Evolutionary conservation across 35 echinoderm and acorn worm genomes (phyloP), one percentile per base, ranked within the genome.

Genomic region (Anneissia japonica): DNA sequence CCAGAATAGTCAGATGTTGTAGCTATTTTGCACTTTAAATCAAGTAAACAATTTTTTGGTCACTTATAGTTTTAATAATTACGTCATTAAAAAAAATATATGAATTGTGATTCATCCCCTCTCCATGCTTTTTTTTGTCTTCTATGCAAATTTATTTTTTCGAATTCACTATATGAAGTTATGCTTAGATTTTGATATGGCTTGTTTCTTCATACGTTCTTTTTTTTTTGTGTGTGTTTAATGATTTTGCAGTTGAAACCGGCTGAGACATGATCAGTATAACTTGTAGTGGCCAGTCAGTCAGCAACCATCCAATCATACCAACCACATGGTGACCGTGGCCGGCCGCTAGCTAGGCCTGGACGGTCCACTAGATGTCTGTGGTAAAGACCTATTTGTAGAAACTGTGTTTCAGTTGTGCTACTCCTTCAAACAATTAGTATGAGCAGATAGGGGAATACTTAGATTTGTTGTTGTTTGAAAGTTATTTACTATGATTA

Each of bases 341-440:
- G 51, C 51, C 51, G 21, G 51, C 51, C 21, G 51, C 7, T 64
- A 64, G 51, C 21, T 64, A 64, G 51, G 51, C 51, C 51, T 26
- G 1, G 51, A 64, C 51, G 51, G 51, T 64, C 51, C 51, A 64
- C 2, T 64, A 19, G 51, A 64, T 64, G 51, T 64, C 51, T 64
- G 51, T 64, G 51, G 51, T 64, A 64, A 64, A 64, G 51, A 64
- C 51, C 51, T 64, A 64, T 64, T 64, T 64, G 51, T 64, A 64
- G 26, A 64, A 64, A 64, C 51, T 64, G 51, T 64, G 10, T 64
- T 64, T 64, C 19, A 23, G 51, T 64, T 64, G 51, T 64, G 51
- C 2, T 43, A 43, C 40, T 6, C 14, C 40, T 43, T 43, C 40
- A 43, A 43, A 43, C 40, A 43, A 43, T 43, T 6, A 6, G 4